Conservation (phyloP, 2,113 vertebrate species). For the Rafetus swinhoei region DNA sequence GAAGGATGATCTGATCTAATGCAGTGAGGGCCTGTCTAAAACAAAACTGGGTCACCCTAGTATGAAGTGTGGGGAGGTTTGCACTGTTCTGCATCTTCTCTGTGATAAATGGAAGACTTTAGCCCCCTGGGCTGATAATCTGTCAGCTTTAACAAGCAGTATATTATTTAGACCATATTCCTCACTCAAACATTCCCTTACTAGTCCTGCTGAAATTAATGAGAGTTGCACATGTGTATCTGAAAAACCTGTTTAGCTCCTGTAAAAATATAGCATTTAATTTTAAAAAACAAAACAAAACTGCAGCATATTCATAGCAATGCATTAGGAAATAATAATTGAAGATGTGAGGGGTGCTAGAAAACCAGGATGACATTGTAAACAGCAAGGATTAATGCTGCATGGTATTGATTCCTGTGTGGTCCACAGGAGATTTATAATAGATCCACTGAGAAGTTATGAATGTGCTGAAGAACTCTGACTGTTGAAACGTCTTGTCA, state of each 20-base stretch:
- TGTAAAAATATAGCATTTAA: background rate
- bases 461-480: background rate
- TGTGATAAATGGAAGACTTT: background rate
- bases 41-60: rapidly evolving
- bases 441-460: background rate
- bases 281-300: background rate
- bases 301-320: background rate
- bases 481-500: background rate
- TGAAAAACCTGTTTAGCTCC: background rate
- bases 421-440: background rate
- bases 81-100: background rate
- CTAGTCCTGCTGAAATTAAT: background rate
- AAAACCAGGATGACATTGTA: background rate
- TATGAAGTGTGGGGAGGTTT: background rate
- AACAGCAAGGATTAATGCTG: background rate
- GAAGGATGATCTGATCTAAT: rapidly evolving
- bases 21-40: background rate
- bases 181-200: background rate
- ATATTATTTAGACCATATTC: background rate
- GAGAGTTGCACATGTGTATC: background rate
- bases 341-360: background rate
- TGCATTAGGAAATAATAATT: background rate
- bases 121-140: background rate
- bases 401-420: background rate
- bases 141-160: background rate